Percentiles rank a stretch among this genome's conserved stretches.
Evolutionary conservation across 2,888 invertebrate genomes (phyloP).

Genomic region (Apamea crenata): DNA sequence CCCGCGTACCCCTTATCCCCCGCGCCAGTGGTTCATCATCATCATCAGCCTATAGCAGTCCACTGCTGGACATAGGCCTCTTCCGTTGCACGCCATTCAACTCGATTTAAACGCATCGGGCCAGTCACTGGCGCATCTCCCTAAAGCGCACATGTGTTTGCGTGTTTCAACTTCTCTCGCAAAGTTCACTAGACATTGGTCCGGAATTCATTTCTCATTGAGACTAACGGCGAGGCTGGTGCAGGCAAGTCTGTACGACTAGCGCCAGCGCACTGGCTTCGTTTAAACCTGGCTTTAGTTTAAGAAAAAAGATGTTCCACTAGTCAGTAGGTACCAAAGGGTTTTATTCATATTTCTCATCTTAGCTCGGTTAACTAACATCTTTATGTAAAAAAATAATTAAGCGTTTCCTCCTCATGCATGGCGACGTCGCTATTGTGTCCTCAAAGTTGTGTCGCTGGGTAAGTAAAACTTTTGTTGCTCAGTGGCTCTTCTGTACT

Average conservation of each 20-base stretch:
- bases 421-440: not conserved
- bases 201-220: not conserved
- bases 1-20: not conserved
- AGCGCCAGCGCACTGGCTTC: not conserved
- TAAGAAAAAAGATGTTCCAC: not conserved
- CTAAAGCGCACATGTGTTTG: not conserved
- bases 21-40: not conserved
- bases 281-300: not conserved
- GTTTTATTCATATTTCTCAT: not conserved
- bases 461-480: not conserved
- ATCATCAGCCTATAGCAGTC: too few species aligned
- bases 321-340: not conserved
- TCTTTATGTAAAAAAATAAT: not conserved
- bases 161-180: not conserved
- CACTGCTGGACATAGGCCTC: too few species aligned
- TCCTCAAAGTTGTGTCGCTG: not conserved
- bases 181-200: not conserved
- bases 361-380: not conserved
- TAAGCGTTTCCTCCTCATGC: not conserved
- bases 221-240: not conserved
- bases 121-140: not conserved
- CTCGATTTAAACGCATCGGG: not conserved
- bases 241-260: not conserved
- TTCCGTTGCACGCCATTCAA: too few species aligned
- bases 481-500: not conserved